These are phyloP conservation scores for Myotis myotis DNA, from an alignment of 2,797 vertebrate species.

Conservation along the genomic window DNA sequence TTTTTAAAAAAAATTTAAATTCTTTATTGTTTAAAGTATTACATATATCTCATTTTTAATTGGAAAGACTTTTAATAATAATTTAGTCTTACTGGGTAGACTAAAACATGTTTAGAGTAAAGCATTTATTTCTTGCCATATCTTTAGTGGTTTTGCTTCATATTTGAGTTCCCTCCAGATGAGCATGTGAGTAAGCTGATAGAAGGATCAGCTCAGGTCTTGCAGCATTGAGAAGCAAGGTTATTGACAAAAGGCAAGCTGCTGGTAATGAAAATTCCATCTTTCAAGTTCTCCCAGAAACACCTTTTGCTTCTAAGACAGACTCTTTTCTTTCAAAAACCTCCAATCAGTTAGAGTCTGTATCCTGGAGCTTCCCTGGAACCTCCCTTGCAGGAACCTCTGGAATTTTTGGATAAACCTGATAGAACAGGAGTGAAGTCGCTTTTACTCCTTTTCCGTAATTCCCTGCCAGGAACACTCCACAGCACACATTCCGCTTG, in stretches of 20 bases:
- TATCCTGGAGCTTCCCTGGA: not conserved
- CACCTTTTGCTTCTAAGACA: not conserved
- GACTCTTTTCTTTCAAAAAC: not conserved
- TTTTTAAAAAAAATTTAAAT: no score
- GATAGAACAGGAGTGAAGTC: not conserved
- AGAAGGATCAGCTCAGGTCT: not conserved
- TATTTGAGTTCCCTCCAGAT: not conserved
- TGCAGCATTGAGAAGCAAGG: not conserved
- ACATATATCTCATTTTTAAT: not conserved
- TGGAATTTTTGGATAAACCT: not conserved
- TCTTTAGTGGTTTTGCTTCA: not conserved
- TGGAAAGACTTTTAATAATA: not conserved
- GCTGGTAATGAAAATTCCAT: not conserved
- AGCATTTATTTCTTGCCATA: not conserved
- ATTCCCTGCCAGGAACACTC: not conserved
- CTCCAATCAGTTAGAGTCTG: not conserved
- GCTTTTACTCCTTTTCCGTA: not conserved
- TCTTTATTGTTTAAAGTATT: no score
- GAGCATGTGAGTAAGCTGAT: not conserved
- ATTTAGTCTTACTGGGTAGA: not conserved
- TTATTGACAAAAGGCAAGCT: not conserved
- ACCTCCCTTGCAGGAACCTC: not conserved
- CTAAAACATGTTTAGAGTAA: not conserved
- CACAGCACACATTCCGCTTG: not conserved
- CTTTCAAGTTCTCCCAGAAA: not conserved